These are phyloP conservation scores for Paedocypris micromegethes DNA, from an alignment of 2,797 vertebrate genomes.

Conservation along the genomic window DNA sequence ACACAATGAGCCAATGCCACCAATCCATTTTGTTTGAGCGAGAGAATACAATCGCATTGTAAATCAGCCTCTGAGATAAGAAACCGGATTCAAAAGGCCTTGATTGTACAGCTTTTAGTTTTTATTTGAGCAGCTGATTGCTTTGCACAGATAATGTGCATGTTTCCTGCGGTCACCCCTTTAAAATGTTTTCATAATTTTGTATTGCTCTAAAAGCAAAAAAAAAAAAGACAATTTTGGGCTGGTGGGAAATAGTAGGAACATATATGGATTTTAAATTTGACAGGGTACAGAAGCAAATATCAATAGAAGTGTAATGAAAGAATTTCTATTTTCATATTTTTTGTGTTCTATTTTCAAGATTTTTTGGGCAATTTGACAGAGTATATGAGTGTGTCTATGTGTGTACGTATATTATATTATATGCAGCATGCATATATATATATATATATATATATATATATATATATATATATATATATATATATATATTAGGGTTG, in stretches of 20 bases:
- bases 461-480: no score
- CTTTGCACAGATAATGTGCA: slow-evolving; percentile 8
- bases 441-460: no score
- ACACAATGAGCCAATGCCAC: slow-evolving; percentile 37
- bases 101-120: slow-evolving; percentile 3
- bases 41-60: slow-evolving; percentile 58
- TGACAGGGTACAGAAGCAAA: slow-evolving; percentile 6
- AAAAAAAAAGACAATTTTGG: slow-evolving; percentile 60
- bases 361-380: no score
- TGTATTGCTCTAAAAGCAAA: not conserved
- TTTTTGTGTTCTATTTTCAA: no score
- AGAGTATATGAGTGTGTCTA: no score
- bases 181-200: slow-evolving; percentile 38
- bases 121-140: slow-evolving; percentile 21
- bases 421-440: no score
- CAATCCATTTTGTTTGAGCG: slow-evolving; percentile 31
- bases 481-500: no score
- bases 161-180: slow-evolving; percentile 43
- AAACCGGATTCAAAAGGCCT: slow-evolving; percentile 20
- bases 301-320: no score
- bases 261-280: slow-evolving; percentile 1
- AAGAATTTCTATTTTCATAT: no score
- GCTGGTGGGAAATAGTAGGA: no score
- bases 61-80: slow-evolving; percentile 22
- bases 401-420: no score